phyloP scores from a whole-genome alignment of 2,797 vertebrate genomes.

The Fistularia tabacaria region DNA sequence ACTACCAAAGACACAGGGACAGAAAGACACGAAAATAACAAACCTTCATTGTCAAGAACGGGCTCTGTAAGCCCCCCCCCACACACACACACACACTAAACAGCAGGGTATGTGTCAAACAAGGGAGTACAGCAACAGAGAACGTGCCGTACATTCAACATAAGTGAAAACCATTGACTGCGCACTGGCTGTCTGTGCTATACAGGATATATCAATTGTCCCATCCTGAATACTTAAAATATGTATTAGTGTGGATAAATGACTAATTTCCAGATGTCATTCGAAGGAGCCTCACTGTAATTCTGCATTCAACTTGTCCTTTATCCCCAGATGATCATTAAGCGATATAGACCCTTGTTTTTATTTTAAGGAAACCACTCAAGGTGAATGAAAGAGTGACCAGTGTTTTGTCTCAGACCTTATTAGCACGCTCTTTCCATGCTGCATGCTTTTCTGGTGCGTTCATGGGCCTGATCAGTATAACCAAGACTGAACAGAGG shows the following conservation, averaged over 20 bases:
- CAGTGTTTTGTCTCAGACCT: conserved; percentile 28
- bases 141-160: too few relatives aligned
- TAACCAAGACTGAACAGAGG: conserved; percentile 64
- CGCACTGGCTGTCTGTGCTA: background rate
- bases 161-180: background rate
- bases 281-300: too few relatives aligned
- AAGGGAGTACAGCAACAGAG: too few relatives aligned
- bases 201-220: too few relatives aligned
- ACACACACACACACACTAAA: too few relatives aligned
- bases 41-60: conserved; percentile 44
- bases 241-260: background rate
- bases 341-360: too few relatives aligned
- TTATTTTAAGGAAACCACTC: too few relatives aligned
- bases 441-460: conserved; percentile 38
- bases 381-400: background rate
- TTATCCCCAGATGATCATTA: too few relatives aligned
- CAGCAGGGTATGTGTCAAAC: conserved; percentile 19
- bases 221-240: background rate
- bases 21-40: conserved; percentile 53
- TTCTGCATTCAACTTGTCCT: too few relatives aligned
- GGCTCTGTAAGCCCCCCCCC: conserved; percentile 18
- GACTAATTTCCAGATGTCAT: too few relatives aligned
- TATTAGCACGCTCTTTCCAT: conserved; percentile 22
- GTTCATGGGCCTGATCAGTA: conserved; percentile 38
- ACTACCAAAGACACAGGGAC: conserved; percentile 40